Conservation (phyloP, 2,888 invertebrate species). For the Cephus rjabovi region DNA sequence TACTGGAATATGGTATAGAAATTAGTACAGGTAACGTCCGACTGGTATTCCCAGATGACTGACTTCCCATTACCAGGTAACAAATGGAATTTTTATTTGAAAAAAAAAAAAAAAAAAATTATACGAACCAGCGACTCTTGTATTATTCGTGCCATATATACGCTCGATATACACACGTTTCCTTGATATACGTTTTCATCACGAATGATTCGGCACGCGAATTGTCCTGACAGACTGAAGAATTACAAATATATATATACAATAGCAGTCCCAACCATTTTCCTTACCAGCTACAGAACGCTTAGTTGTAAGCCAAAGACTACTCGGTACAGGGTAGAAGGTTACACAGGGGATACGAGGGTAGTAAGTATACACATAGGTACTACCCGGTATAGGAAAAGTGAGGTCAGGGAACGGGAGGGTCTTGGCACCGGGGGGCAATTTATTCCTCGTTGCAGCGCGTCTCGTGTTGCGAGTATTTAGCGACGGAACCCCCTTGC, state of each 20-base stretch:
- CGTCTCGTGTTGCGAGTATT: constrained; percentile 44
- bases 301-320: not conserved
- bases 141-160: not conserved
- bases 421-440: constrained; percentile 12
- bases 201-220: no score
- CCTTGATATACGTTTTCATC: no score
- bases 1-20: not conserved
- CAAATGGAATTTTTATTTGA: constrained; percentile 23
- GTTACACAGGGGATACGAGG: not conserved
- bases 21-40: not conserved
- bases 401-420: no score
- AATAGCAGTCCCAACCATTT: not conserved
- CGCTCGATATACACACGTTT: no score
- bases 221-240: no score
- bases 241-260: no score
- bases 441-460: constrained; percentile 35
- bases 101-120: not conserved
- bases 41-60: not conserved
- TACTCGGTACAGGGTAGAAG: not conserved
- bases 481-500: constrained; percentile 53
- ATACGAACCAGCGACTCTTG: not conserved
- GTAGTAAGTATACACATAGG: not conserved
- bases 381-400: constrained; percentile 2
- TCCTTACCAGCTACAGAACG: not conserved
- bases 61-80: not conserved